Evolutionary conservation across 2,888 invertebrate species (phyloP).

Genomic region (Stenodera caucasica): DNA sequence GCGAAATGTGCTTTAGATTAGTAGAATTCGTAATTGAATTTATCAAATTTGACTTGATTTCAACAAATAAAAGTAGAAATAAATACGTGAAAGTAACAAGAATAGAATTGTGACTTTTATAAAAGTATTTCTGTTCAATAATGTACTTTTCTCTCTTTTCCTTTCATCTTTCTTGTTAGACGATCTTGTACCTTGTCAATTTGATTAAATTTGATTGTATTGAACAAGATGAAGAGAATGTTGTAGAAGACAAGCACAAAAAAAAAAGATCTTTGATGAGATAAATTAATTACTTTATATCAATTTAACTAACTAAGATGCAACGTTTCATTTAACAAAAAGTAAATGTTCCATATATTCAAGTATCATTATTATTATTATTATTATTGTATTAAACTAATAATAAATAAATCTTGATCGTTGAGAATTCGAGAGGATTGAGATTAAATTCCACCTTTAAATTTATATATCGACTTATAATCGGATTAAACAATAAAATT

Average conservation of each 20-base stretch:
- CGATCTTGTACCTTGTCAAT: not conserved
- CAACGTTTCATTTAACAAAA: not conserved
- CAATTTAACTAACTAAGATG: not conserved
- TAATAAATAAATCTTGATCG: too few relatives aligned
- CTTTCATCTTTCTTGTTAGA: not conserved
- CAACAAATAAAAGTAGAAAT: not conserved
- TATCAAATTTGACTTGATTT: not conserved
- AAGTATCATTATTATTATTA: too few relatives aligned
- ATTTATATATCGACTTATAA: not conserved
- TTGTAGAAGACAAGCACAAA: too few relatives aligned
- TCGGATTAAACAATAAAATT: not conserved
- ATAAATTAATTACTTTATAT: not conserved
- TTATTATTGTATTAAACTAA: too few relatives aligned
- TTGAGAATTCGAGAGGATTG: not conserved
- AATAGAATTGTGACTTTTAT: not conserved
- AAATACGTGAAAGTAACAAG: not conserved
- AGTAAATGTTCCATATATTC: too few relatives aligned
- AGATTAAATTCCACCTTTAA: not conserved
- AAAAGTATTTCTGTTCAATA: not conserved
- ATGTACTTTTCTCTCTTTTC: not conserved
- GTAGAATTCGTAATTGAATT: slow-evolving; percentile 5
- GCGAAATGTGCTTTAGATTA: slow-evolving; percentile 3
- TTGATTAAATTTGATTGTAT: slow-evolving; percentile 1
- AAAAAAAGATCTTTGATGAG: not conserved
- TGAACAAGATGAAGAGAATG: not conserved